Percentiles rank a stretch among this genome's conserved stretches.
Conservation (phyloP, 2,888 invertebrate genomes). For the Melieria crassipennis region DNA sequence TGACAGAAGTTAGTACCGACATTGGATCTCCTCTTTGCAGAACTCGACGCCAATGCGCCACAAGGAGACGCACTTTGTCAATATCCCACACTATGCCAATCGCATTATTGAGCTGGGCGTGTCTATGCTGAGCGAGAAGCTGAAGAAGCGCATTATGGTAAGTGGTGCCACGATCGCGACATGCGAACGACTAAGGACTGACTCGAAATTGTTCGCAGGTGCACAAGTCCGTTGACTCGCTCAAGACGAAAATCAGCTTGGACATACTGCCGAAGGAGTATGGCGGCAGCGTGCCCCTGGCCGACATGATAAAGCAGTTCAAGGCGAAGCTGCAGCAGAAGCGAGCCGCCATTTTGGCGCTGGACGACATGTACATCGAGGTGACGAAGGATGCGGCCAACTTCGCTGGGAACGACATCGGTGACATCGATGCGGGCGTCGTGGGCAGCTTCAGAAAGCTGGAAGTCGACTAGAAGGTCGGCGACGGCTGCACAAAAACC, state of each 20-base stretch:
- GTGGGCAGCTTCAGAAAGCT: constrained; percentile 86
- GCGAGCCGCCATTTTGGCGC: constrained; percentile 73
- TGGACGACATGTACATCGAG: constrained; percentile 82
- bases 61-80: constrained; percentile 87
- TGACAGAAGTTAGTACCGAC: background rate
- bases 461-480: constrained; percentile 76
- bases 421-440: constrained; percentile 77
- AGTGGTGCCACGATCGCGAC: constrained; percentile 50
- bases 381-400: constrained; percentile 68
- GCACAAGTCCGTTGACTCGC: constrained; percentile 78
- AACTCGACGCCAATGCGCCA: constrained; percentile 92
- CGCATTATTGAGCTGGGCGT: constrained; percentile 86
- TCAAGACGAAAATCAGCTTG: constrained; percentile 76
- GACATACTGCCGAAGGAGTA: constrained; percentile 87
- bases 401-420: constrained; percentile 71
- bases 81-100: constrained; percentile 82
- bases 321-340: constrained; percentile 73
- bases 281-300: constrained; percentile 83
- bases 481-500: no score
- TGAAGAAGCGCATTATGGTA: constrained; percentile 83
- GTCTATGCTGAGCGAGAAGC: constrained; percentile 83
- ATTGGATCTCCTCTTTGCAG: constrained; percentile 62
- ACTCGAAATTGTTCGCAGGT: constrained; percentile 67
- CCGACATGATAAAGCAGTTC: constrained; percentile 82
- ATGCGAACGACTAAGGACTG: background rate